phyloP scores from a whole-genome alignment of 2,113 vertebrate genomes.

The Chinchilla lanigera region DNA sequence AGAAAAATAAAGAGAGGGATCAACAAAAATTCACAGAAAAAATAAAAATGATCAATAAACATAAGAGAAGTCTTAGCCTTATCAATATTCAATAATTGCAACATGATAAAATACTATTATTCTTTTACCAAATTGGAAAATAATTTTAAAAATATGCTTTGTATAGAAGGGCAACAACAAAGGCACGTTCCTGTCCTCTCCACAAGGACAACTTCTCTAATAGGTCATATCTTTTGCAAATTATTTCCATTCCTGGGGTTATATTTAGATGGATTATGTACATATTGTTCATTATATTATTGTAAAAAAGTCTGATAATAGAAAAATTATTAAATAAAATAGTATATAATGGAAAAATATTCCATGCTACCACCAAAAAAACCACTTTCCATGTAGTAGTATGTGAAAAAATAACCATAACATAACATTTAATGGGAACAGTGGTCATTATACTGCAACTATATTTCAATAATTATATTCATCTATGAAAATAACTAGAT shows the following conservation, averaged over 20 bases:
- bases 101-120: neutral
- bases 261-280: neutral
- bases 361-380: neutral
- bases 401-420: neutral
- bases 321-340: constrained; percentile 41
- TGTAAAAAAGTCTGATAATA: neutral
- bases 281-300: neutral
- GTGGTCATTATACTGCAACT: neutral
- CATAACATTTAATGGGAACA: neutral
- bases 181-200: neutral
- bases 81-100: neutral
- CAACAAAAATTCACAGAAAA: neutral
- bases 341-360: neutral
- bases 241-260: neutral
- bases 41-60: neutral
- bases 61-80: neutral
- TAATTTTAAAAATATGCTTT: neutral
- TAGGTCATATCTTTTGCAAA: neutral
- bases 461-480: neutral
- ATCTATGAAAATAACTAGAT: neutral
- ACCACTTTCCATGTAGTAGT: neutral
- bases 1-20: neutral
- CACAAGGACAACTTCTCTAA: neutral
- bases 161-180: neutral
- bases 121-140: neutral